Base-by-base conservation (phyloP, 2,113 vertebrate species). In the Nycticebus coucang region DNA sequence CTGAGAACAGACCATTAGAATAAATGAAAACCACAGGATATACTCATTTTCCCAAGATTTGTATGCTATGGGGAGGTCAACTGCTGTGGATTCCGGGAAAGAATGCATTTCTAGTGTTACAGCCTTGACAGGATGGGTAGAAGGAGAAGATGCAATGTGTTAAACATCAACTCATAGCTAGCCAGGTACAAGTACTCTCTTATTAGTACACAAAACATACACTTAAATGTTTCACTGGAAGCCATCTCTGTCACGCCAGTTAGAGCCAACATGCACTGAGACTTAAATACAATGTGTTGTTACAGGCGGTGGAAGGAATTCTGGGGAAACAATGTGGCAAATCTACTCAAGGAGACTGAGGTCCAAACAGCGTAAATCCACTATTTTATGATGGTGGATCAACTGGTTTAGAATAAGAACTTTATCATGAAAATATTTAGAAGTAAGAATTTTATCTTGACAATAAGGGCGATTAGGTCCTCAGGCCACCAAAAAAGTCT, bases 11-110 rank as follows among this genome's bases (percentile, higher is more conserved):
- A 90, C n/a, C 50, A 92, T 95, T 86, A 95, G 72, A 96, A 89
- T 96, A 95, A 93, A 96, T 93, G 89, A 96, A 94, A 97, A 89
- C 81, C 71, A 81, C 87, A 96, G 55, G 90, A 93, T 85, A 97
- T 80, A 71, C 83, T 96, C 77, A 62, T 93, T 94, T 96, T 94
- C 90, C 89, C 50, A 92, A 96, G 92, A 97, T 88, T 62, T 88
- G 66, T 85, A 78, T 50, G 55, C 50, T 92, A 86, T 26, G 77
- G 62, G 37, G 62, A 95, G 74, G 89, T 95, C 94, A 87, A 82
- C n/a, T 87, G 71, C 87, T 92, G 28, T 71, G 81, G 84, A 88
- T 80, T 93, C 94, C 80, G 92, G 81, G 60, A 95, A 30, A 95
- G 37, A 95, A 83, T 75, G 28, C 50, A 89, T 82, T 91, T 97